Evolutionary conservation across 2,888 invertebrate species (phyloP).

Genomic region (Lithophane socia): DNA sequence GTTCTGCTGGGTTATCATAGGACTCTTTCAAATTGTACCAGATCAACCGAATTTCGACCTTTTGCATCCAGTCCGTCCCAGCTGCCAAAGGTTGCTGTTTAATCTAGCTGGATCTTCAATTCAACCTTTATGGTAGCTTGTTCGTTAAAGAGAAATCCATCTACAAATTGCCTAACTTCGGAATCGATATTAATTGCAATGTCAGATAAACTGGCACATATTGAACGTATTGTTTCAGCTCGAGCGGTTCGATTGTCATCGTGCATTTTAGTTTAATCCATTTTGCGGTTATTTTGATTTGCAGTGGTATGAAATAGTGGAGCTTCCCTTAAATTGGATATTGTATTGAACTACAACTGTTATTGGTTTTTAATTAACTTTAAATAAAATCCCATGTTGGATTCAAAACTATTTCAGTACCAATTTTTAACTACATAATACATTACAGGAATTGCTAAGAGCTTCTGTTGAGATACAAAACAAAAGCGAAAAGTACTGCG

Average conservation of each 20-base stretch:
- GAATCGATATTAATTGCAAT: constrained; percentile 12
- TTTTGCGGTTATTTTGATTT: constrained; percentile 12
- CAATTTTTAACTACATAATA: not conserved
- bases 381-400: not conserved
- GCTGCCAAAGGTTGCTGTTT: not conserved
- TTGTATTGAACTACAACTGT: not conserved
- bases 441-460: constrained; percentile 4
- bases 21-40: not conserved
- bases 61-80: not conserved
- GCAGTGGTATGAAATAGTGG: not conserved
- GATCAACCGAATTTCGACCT: not conserved
- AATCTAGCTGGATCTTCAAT: not conserved
- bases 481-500: constrained; percentile 18
- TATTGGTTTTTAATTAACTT: not conserved
- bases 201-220: not conserved
- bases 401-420: not conserved
- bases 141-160: not conserved
- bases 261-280: constrained; percentile 17
- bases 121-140: not conserved
- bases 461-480: constrained; percentile 31
- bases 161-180: not conserved
- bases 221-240: constrained; percentile 8
- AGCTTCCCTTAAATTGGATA: not conserved
- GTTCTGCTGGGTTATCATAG: not conserved
- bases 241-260: not conserved